Percentiles rank a stretch among this genome's conserved stretches.
Evolutionary conservation across 2,888 invertebrate species (phyloP).

Genomic region (Plagodis pulveraria): DNA sequence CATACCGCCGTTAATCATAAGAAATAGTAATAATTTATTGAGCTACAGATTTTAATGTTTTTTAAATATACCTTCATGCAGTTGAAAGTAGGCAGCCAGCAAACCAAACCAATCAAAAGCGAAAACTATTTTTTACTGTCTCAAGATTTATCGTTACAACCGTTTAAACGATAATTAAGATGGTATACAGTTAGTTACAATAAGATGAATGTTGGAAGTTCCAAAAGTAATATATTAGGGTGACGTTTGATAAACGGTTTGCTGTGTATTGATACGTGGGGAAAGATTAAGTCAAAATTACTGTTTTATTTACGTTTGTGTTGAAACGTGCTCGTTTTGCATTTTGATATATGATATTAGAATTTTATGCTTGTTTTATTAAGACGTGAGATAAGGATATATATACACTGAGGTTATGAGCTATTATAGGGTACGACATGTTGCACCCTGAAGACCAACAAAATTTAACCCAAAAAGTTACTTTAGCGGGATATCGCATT

Average conservation of each 20-base stretch:
- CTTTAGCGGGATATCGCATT: too few relatives aligned
- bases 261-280: background rate
- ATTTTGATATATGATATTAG: background rate
- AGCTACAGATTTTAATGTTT: too few relatives aligned
- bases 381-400: too few relatives aligned
- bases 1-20: too few relatives aligned
- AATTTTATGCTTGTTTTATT: too few relatives aligned
- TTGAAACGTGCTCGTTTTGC: constrained; percentile 13
- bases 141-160: constrained; percentile 32
- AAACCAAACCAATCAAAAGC: constrained; percentile 13
- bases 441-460: too few relatives aligned
- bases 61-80: too few relatives aligned
- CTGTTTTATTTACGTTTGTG: background rate
- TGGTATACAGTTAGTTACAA: constrained; percentile 41
- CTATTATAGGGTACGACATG: too few relatives aligned
- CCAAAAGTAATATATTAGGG: constrained; percentile 30
- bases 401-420: too few relatives aligned
- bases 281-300: constrained; percentile 1
- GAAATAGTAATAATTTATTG: too few relatives aligned
- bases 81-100: too few relatives aligned
- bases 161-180: constrained; percentile 51
- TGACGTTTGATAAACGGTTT: constrained; percentile 23
- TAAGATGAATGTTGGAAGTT: constrained; percentile 38
- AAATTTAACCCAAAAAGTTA: too few relatives aligned
- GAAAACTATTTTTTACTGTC: constrained; percentile 28